Base-by-base conservation (phyloP, 2,888 invertebrate genomes). In the Masnerella sp. region DNA sequence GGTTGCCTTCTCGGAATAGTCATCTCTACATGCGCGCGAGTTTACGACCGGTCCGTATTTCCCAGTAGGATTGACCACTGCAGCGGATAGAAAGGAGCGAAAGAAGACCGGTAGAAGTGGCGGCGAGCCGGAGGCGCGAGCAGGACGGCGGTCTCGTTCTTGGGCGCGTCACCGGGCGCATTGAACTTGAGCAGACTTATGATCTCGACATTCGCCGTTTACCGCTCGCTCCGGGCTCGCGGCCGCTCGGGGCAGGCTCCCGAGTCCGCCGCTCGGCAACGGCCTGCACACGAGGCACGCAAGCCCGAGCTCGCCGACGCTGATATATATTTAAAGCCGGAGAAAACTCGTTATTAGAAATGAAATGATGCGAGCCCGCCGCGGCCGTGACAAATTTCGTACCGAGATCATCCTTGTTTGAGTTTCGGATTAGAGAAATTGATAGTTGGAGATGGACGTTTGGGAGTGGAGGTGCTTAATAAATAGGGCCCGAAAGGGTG, bases 31-130 rank as follows among this genome's bases (percentile, higher is more conserved):
- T 54, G 69, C 64, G 64, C 61, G 69, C 67, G 67, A 61, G 69
- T 61, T 69, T 69, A 69, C 69, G 69, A 69, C 69, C 68, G 52
- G 68, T 69, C 52, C 52, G 59, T 52, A 69, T 69, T 69, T 68
- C 68, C 68, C 68, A 68, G 68, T 68, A 68, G 68, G 68, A 68
- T 68, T 68, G 68, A 68, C 68, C 68, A 68, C 68, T 68, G 68
- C 59, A 59, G 45, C 52, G 68, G 68, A 52, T 59, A 59, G 68
- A 68, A 59, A 59, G 68, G 52, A 68, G 36, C 22, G 59, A 52
- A 42, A 40, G 17, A 68, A 51, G 25, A 56, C 18, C 17, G 47
- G 51, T 56, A 64, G 34, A 30, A 3, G 5, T 32, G 67, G 0
- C 11, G 4, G 54, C 2, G 42, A 2, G 51, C 58, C 22, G n/a